Percentiles rank a stretch among this genome's conserved stretches.
phyloP scores from a whole-genome alignment of 2,113 vertebrate species.

The Dasyornis broadbenti region DNA sequence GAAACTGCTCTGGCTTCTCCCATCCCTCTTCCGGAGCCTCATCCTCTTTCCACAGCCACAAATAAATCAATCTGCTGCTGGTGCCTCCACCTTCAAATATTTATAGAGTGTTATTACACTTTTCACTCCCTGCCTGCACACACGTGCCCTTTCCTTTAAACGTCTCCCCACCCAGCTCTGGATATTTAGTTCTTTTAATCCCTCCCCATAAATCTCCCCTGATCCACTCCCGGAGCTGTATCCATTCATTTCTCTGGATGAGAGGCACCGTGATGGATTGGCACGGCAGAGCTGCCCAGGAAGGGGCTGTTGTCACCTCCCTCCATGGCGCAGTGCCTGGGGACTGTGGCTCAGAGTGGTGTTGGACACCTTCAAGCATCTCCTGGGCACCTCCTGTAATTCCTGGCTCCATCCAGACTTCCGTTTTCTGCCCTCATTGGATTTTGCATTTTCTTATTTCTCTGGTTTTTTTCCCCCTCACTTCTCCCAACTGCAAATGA shows the following conservation, averaged over 20 bases:
- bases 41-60: slow-evolving; percentile 8
- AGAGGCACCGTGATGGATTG: not conserved
- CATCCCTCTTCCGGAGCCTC: not conserved
- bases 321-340: not conserved
- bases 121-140: slow-evolving; percentile 50
- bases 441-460: not conserved
- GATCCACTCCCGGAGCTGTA: not conserved
- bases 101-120: slow-evolving; percentile 57
- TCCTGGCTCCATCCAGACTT: not conserved
- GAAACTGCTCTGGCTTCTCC: not conserved
- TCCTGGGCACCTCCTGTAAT: not conserved
- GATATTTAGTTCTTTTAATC: slow-evolving; percentile 50
- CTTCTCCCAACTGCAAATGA: slow-evolving; percentile 1
- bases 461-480: not conserved
- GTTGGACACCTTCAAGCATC: not conserved
- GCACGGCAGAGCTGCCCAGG: not conserved
- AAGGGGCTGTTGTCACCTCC: not conserved
- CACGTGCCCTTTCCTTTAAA: slow-evolving; percentile 42
- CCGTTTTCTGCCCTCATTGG: not conserved
- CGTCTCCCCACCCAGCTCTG: slow-evolving; percentile 2
- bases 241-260: not conserved
- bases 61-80: slow-evolving; percentile 59
- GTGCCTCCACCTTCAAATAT: slow-evolving; percentile 60
- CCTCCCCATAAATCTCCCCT: slow-evolving; percentile 43
- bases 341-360: not conserved